Evolutionary conservation across 2,888 invertebrate species (phyloP).

Genomic region (Aleiodes testaceus): DNA sequence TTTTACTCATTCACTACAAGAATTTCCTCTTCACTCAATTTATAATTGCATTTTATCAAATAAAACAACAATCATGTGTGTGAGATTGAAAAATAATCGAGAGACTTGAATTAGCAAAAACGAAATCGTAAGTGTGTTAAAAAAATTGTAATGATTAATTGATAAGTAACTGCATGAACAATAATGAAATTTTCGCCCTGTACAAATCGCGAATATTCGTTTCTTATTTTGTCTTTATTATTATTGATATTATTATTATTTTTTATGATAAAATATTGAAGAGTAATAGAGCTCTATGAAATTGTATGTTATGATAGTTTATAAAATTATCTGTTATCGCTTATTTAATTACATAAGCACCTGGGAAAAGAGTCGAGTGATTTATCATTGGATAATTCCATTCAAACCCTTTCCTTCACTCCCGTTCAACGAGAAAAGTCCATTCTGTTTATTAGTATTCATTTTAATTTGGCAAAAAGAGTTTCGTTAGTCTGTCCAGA

Average conservation of each 20-base stretch:
- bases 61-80: constrained; percentile 1
- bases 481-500: constrained; percentile 23
- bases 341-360: constrained; percentile 33
- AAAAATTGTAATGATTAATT: not conserved
- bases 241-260: constrained; percentile 21
- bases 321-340: constrained; percentile 32
- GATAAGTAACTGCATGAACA: constrained; percentile 1
- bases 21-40: too few relatives aligned
- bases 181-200: constrained; percentile 12
- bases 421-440: not conserved
- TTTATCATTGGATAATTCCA: not conserved
- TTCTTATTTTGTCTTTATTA: constrained; percentile 12
- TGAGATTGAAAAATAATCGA: constrained; percentile 15
- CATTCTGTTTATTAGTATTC: not conserved
- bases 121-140: not conserved
- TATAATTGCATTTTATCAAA: constrained; percentile 17
- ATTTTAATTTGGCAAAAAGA: not conserved
- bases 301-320: constrained; percentile 20
- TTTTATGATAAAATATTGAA: not conserved
- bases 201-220: constrained; percentile 36
- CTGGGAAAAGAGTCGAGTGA: constrained; percentile 5
- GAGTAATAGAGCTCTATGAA: not conserved
- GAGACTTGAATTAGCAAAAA: not conserved
- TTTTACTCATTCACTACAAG: too few relatives aligned
- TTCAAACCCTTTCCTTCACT: not conserved